Base-by-base conservation (phyloP, 1,140 invertebrate genomes). In the Leptoteleia sp. region DNA sequence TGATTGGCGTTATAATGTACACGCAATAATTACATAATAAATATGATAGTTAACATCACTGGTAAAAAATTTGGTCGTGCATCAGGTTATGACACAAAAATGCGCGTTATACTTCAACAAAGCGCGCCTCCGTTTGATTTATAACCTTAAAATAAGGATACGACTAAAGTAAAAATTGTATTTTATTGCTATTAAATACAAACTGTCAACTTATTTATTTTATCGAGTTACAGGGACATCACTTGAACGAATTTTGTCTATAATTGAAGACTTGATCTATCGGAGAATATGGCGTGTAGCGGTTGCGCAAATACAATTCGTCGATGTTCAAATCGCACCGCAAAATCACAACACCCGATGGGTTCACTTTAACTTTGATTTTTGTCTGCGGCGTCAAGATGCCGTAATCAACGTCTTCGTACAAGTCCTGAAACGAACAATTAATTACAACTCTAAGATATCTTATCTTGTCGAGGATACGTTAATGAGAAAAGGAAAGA, bases 361-460 rank as follows among this genome's bases (percentile, higher is more conserved):
- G 97, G 90, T 98, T 97, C 1, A 98, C 96, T 91, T 95, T 95
- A 15, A 97, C 95, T 90, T 95, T 96, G 79, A 98, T 95, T 86
- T 95, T 95, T 12, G 96, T 96, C 83, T 94, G 93, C 0, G 96
- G 94, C 16, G 93, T 93, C 29, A 97, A 88, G 50, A 95, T 91
- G 38, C 95, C 96, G 81, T 96, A 96, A 81, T 95, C 93, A 1
- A 95, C 94, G 76, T 96, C 94, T 87, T 96, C 95, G 86, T 96
- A 97, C 15, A 97, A 87, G 88, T 97, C 95, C 94, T 96, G 83
- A 65, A 91, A 89, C 25, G 82, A 88, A 57, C n/a, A 52, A 27
- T 47, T 42, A n/a, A n/a, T n/a, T n/a, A n/a, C 27, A 29, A 29
- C 8, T 7, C 3, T 22, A 29, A 8, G 6, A 19, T 22, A 25